Base-by-base conservation (phyloP, 2,113 vertebrate genomes). In the Poeciliopsis turrubarensis region DNA sequence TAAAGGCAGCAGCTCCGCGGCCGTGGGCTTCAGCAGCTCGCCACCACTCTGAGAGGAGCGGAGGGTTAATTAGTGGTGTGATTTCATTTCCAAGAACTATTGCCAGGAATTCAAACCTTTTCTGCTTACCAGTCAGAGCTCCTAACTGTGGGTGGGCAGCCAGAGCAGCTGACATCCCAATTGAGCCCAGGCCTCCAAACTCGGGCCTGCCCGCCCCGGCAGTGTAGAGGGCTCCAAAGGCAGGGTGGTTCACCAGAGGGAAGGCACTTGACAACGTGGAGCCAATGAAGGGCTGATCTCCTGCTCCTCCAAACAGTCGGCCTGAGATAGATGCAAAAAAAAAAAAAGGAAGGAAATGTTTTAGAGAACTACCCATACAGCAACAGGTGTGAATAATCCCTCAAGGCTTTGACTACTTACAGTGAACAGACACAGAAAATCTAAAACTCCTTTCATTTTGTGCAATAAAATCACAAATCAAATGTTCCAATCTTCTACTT, bases 211-310 rank as follows among this genome's bases (percentile, higher is more conserved):
- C 95, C 79, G 93, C 95, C 90, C 95, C 95, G 68, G 96, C 92
- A 90, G 95, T 92, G 86, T 95, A 96, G 75, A 95, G 79, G 80
- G 93, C 94, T 90, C 95, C 95, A 75, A 97, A 96, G 91, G 95
- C 94, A 83, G 96, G 95, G 91, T 97, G 95, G 91, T 94, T 96
- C 93, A 96, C 95, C 94, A 97, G 92, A 90, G 96, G 96, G 94
- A 97, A 96, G 95, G 96, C 96, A 95, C 96, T 96, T 93, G 94
- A 95, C 94, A 96, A 93, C 83, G 96, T 93, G 92, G 95, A 95
- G 91, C 96, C 94, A 87, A 95, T 96, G 92, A 96, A 97, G 80
- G 93, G 95, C 91, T 95, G 96, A 77, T 97, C 96, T 90, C 95
- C 95, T 86, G 92, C 92, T 80, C 93, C 90, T 93, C 95, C 96